These are phyloP conservation scores for Desoria tigrina DNA, from an alignment of 2,888 invertebrate genomes.

Conservation along the genomic window DNA sequence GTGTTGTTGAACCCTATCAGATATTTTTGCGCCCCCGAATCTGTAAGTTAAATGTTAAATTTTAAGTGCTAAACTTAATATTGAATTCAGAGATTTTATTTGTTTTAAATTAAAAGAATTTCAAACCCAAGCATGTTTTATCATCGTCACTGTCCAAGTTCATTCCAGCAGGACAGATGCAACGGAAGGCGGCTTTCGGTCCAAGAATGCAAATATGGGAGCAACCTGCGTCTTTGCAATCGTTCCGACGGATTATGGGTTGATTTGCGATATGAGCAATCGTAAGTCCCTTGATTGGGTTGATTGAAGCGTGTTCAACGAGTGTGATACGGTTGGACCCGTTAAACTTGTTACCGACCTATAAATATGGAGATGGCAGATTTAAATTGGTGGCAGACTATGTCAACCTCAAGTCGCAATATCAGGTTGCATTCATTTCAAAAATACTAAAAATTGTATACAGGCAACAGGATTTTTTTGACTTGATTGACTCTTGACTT, in stretches of 20 bases:
- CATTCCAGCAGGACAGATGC: slow-evolving; percentile 77
- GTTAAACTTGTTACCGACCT: slow-evolving; percentile 75
- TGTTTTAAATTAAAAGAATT: background rate
- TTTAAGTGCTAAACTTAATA: too few species aligned
- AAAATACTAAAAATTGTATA: too few species aligned
- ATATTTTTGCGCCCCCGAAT: slow-evolving; percentile 37
- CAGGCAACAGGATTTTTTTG: too few species aligned
- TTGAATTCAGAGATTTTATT: background rate
- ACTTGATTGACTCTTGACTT: too few species aligned
- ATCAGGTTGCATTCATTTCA: too few species aligned
- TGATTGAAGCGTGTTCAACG: slow-evolving; percentile 61
- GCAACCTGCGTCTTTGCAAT: slow-evolving; percentile 68
- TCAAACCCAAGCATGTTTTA: slow-evolving; percentile 37
- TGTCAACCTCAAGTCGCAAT: too few species aligned
- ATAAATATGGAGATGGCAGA: slow-evolving; percentile 53
- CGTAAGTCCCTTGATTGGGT: slow-evolving; percentile 66
- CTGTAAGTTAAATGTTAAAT: slow-evolving; percentile 23
- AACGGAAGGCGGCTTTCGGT: slow-evolving; percentile 60
- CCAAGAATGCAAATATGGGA: slow-evolving; percentile 76
- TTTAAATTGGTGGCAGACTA: too few species aligned
- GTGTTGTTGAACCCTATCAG: slow-evolving; percentile 55
- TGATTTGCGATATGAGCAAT: slow-evolving; percentile 73
- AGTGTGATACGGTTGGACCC: slow-evolving; percentile 66
- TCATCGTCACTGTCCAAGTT: slow-evolving; percentile 36
- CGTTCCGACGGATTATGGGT: slow-evolving; percentile 59